phyloP scores from a whole-genome alignment of 2,113 vertebrate species.

The Neodon shergylaensis region DNA sequence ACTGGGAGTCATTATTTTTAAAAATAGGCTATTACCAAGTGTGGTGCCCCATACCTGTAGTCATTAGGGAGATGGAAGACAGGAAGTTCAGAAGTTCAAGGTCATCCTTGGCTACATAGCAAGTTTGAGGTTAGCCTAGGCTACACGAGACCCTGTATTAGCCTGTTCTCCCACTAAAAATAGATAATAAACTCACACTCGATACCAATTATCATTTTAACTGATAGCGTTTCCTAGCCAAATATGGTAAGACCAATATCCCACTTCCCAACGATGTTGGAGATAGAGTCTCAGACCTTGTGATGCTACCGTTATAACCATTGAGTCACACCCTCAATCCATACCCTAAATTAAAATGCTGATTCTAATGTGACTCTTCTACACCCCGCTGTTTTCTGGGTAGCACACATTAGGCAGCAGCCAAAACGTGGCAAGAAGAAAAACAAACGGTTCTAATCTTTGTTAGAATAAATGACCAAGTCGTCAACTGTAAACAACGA shows the following conservation, averaged over 20 bases:
- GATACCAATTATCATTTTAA: constrained; percentile 35
- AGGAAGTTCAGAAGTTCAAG: neutral
- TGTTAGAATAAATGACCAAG: neutral
- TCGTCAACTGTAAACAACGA: neutral
- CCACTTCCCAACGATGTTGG: neutral
- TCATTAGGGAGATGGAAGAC: neutral
- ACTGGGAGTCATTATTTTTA: neutral
- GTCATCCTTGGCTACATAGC: neutral
- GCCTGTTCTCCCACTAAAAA: neutral
- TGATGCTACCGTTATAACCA: neutral
- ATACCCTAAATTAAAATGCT: neutral
- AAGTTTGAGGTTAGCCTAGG: neutral
- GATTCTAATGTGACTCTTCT: neutral
- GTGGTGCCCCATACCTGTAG: neutral
- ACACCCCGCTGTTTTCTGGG: neutral
- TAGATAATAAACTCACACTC: neutral
- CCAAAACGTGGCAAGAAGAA: constrained; percentile 27
- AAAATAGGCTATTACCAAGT: neutral
- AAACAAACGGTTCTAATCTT: neutral
- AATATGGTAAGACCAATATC: neutral
- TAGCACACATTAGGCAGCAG: neutral
- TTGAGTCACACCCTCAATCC: neutral
- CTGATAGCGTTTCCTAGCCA: neutral
- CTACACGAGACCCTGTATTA: neutral
- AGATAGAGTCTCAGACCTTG: neutral